Evolutionary conservation across 2,113 vertebrate species (phyloP).

Genomic region (Phrynosoma blainvillii): DNA sequence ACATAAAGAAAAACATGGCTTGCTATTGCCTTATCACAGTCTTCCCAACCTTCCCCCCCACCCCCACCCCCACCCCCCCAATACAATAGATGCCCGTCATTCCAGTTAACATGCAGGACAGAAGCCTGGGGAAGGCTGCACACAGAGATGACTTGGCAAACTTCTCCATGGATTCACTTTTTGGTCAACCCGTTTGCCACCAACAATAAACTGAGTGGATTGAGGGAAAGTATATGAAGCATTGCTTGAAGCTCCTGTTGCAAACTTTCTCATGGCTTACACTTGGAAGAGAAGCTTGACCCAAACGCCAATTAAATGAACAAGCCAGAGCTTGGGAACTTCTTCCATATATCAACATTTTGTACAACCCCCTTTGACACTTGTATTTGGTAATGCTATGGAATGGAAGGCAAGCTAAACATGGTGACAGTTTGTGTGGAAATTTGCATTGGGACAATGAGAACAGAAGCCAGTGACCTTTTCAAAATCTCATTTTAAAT

Average conservation of each 20-base stretch:
- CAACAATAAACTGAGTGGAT: not conserved
- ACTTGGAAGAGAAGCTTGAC: not conserved
- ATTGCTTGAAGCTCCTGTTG: not conserved
- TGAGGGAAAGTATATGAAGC: not conserved
- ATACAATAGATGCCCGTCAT: too few species aligned
- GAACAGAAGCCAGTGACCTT: slow-evolving; percentile 15
- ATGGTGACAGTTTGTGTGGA: not conserved
- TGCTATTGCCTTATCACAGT: too few species aligned
- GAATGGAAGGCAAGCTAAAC: not conserved
- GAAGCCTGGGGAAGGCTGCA: too few species aligned
- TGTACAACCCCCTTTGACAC: not conserved
- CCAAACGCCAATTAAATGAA: not conserved
- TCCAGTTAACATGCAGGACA: too few species aligned
- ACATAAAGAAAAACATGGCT: too few species aligned
- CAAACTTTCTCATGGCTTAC: not conserved
- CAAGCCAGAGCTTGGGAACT: not conserved
- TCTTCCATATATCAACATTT: not conserved
- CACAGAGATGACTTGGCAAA: not conserved
- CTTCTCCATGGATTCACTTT: not conserved
- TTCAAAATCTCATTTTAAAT: slow-evolving; percentile 29
- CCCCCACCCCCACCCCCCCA: too few species aligned
- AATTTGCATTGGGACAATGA: not conserved
- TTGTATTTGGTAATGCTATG: slow-evolving; percentile 3
- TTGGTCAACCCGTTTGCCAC: not conserved
- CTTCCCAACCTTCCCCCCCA: too few species aligned